Evolutionary conservation across 53 echinoderm and acorn worm species (phyloP).

Genomic region (Holothuria leucospilota): DNA sequence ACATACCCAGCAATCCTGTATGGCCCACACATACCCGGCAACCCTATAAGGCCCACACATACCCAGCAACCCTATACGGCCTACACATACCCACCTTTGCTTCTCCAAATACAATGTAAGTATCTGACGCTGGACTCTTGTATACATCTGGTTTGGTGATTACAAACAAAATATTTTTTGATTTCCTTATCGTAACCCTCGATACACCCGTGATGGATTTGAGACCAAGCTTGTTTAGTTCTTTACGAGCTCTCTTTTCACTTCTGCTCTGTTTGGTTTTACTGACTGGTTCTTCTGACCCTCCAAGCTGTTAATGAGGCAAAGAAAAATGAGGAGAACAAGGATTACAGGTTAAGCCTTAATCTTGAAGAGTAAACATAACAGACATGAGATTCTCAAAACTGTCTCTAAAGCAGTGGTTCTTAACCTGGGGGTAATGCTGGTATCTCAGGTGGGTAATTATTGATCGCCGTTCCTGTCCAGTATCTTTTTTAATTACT

Average conservation of each 20-base stretch:
- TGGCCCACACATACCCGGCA: too few relatives aligned
- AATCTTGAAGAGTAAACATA: too few relatives aligned
- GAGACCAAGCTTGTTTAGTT: slow-evolving; percentile 80
- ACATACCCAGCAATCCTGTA: too few relatives aligned
- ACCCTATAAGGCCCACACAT: too few relatives aligned
- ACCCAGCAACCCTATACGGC: too few relatives aligned
- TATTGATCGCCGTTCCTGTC: too few relatives aligned
- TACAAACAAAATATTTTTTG: slow-evolving; percentile 95
- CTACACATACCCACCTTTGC: slow-evolving; percentile 74
- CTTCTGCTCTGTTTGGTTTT: slow-evolving; percentile 92
- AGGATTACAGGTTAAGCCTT: not conserved
- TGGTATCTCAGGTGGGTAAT: too few relatives aligned
- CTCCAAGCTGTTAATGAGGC: slow-evolving; percentile 50
- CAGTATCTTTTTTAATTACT: too few relatives aligned
- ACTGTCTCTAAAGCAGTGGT: too few relatives aligned
- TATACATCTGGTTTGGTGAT: slow-evolving; percentile 90
- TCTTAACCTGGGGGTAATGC: too few relatives aligned
- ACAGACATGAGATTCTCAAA: too few relatives aligned
- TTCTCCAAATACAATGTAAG: slow-evolving; percentile 93
- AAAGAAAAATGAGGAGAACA: not conserved
- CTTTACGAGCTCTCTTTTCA: slow-evolving; percentile 92
- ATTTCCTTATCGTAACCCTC: slow-evolving; percentile 91
- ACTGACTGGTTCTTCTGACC: slow-evolving; percentile 84
- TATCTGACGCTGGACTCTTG: slow-evolving; percentile 90
- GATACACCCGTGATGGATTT: slow-evolving; percentile 73